Evolutionary conservation across 2,888 invertebrate species (phyloP), one percentile per base, ranked within the genome.

Genomic region (Drosophila subquinaria): DNA sequence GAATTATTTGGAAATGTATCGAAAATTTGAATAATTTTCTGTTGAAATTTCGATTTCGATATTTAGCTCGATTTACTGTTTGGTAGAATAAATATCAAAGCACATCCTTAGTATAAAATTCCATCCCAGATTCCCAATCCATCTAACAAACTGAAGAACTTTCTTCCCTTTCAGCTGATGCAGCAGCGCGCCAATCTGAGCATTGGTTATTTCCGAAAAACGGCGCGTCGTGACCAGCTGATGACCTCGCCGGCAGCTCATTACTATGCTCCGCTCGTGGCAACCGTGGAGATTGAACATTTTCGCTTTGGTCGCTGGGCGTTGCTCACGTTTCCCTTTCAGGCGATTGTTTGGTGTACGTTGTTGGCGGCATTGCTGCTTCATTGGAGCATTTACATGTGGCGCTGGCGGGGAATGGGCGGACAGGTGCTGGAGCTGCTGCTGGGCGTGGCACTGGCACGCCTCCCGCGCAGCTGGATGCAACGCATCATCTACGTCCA

Each of bases 151-250:
- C 30, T 27, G 30, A 8, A 30, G 8, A 30, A 10, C 10, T 1
- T 38, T 17, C 10, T 15, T 3, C 11, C 20, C 8, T 2, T 20
- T 2, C 30, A 88, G 87, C 45, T 84, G 2, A 40, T 71, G 5
- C 33, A 69, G 6, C 72, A 55, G 0, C 56, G 27, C 4, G 77
- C 60, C 4, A 77, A 86, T 51, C 38, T 91, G 3, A 90, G 82
- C 45, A 45, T 91, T 30, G 91, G 91, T 0, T 83, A 77, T 17
- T 91, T 90, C 53, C 76, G 83, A 0, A 81, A 67, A 35, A 80
- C 81, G 3, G 42, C 68, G 0, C 63, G 66, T 0, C 74, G 81
- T 0, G 73, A 73, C 11, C 57, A 43, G 1, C 15, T 73, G 5
- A 69, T 81, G 10, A 89, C 78, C 42, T 61, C 88, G 0, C 76